These are phyloP conservation scores for Sinocyclocheilus anophthalmus DNA, from an alignment of 2,113 vertebrate species.

Conservation along the genomic window DNA sequence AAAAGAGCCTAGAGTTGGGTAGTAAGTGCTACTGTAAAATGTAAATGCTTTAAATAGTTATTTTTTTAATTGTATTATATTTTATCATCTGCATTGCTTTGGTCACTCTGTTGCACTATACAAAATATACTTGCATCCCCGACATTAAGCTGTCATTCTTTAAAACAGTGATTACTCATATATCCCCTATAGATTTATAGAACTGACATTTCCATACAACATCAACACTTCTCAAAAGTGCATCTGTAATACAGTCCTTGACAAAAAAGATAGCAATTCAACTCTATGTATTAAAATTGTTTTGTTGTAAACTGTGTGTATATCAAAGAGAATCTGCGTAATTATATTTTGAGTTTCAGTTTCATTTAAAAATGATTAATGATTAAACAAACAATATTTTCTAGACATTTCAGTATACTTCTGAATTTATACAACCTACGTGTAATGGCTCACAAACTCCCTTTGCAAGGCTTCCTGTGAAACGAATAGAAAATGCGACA, in stretches of 20 bases:
- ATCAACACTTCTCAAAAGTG: slow-evolving; percentile 66
- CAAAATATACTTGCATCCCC: slow-evolving; percentile 54
- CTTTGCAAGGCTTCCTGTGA: slow-evolving; percentile 70
- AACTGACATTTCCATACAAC: slow-evolving; percentile 47
- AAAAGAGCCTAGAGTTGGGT: slow-evolving; percentile 56
- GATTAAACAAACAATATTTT: slow-evolving; percentile 1
- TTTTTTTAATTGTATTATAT: no score
- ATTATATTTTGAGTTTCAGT: slow-evolving; percentile 42
- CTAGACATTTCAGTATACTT: slow-evolving; percentile 47
- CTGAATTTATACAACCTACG: slow-evolving; percentile 64
- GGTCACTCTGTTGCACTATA: slow-evolving; percentile 57
- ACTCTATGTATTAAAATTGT: slow-evolving; percentile 65
- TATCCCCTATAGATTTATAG: slow-evolving; percentile 61
- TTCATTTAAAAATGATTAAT: slow-evolving; percentile 64
- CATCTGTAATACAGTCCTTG: slow-evolving; percentile 66
- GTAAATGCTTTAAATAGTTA: slow-evolving; percentile 68
- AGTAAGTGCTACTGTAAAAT: slow-evolving; percentile 71
- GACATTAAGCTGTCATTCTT: slow-evolving; percentile 26
- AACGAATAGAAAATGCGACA: slow-evolving; percentile 73
- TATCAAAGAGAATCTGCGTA: slow-evolving; percentile 68
- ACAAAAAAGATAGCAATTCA: slow-evolving; percentile 55
- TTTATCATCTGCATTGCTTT: slow-evolving; percentile 48
- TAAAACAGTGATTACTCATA: slow-evolving; percentile 69
- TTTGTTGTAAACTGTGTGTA: slow-evolving; percentile 69
- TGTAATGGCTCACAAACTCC: slow-evolving; percentile 74